phyloP scores from a whole-genome alignment of 2,113 vertebrate genomes.

The Brienomyrus brachyistius region DNA sequence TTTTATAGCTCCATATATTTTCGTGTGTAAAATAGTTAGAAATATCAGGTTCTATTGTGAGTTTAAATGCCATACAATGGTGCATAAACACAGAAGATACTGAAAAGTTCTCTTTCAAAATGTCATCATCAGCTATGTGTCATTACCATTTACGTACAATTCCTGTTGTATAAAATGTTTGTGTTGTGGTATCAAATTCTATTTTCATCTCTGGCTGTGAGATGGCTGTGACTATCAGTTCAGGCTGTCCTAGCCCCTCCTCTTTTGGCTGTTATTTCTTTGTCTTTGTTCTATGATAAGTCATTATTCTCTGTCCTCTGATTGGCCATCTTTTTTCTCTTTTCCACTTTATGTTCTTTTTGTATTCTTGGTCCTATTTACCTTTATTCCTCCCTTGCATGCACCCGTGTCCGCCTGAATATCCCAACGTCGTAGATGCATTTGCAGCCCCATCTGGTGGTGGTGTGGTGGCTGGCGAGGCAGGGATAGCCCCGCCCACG shows the following conservation, averaged over 20 bases:
- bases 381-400: conserved; percentile 18
- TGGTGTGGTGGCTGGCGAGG: conserved; percentile 71
- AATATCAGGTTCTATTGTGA: neutral
- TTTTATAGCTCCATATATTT: neutral
- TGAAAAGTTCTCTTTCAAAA: neutral
- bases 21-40: neutral
- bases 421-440: conserved; percentile 69
- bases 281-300: neutral
- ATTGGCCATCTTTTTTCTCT: neutral
- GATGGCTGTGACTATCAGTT: neutral
- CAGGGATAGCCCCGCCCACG: conserved; percentile 67
- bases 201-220: neutral
- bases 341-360: neutral
- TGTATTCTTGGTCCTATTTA: conserved; percentile 4
- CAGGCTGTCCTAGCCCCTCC: neutral
- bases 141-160: neutral
- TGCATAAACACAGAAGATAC: neutral
- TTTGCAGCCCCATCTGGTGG: conserved; percentile 84
- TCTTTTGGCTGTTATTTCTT: neutral
- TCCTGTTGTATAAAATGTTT: neutral
- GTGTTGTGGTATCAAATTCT: neutral
- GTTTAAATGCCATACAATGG: neutral
- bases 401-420: conserved; percentile 55
- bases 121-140: neutral
- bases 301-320: conserved; percentile 6